Percentiles rank a stretch among this genome's conserved stretches.
These are phyloP conservation scores for Syritta pipiens DNA, from an alignment of 2,888 invertebrate genomes.

Conservation along the genomic window DNA sequence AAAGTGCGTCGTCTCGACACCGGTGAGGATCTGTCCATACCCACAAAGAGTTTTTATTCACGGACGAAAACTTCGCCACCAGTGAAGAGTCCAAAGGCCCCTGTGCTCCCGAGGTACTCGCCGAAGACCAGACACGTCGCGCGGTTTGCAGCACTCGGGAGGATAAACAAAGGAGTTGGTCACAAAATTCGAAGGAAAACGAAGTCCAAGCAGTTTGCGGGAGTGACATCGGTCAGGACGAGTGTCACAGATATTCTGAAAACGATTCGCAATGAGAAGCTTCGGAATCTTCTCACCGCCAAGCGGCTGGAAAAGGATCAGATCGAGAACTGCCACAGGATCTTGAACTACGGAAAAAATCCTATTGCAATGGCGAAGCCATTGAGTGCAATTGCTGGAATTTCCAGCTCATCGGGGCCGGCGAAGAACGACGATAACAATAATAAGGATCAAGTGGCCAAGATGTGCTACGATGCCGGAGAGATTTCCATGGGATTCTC, in stretches of 20 bases:
- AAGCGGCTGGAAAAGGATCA: constrained; percentile 74
- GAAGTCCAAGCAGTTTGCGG: background rate
- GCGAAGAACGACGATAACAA: background rate
- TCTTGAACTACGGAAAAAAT: constrained; percentile 74
- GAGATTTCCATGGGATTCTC: constrained; percentile 56
- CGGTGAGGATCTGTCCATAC: constrained; percentile 61
- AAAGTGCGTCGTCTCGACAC: constrained; percentile 64
- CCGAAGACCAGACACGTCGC: background rate
- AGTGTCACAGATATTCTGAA: constrained; percentile 74
- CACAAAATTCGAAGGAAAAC: constrained; percentile 74
- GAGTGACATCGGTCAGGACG: constrained; percentile 48
- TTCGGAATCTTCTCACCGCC: constrained; percentile 73
- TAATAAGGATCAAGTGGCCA: constrained; percentile 65
- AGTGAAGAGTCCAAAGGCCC: constrained; percentile 2
- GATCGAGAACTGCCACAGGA: constrained; percentile 74
- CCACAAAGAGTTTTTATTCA: constrained; percentile 73
- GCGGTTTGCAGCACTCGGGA: background rate
- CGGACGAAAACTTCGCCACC: constrained; percentile 31
- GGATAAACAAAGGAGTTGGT: constrained; percentile 75
- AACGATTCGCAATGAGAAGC: constrained; percentile 74
- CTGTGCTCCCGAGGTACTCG: background rate
- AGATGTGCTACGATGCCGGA: constrained; percentile 58
- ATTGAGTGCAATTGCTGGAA: constrained; percentile 68
- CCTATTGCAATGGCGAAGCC: constrained; percentile 78
- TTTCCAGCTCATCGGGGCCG: background rate